Evolutionary conservation across 2,888 invertebrate species (phyloP).

Genomic region (Augiades crinisus): DNA sequence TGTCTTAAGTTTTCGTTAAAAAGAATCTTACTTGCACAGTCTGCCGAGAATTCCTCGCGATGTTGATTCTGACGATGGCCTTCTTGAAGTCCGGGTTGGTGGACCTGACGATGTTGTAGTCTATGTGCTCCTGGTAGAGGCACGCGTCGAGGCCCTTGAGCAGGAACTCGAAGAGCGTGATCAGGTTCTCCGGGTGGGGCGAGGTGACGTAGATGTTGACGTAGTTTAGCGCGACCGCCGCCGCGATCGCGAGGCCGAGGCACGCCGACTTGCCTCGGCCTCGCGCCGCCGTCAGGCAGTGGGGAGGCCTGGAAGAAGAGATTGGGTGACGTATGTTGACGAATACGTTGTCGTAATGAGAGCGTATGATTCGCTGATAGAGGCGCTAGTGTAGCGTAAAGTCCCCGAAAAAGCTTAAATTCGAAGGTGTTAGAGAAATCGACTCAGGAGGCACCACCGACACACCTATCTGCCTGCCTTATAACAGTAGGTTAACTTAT

Average conservation of each 20-base stretch:
- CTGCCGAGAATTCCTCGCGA: constrained; percentile 94
- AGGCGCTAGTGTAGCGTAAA: too few species aligned
- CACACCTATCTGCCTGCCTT: too few species aligned
- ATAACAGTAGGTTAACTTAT: too few species aligned
- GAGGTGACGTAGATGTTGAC: constrained; percentile 98
- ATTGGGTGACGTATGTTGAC: too few species aligned
- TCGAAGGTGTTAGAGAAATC: too few species aligned
- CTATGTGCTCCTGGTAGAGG: constrained; percentile 96
- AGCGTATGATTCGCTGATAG: too few species aligned
- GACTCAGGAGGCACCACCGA: too few species aligned
- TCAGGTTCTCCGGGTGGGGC: constrained; percentile 98
- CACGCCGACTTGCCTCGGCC: constrained; percentile 99
- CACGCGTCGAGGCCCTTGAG: constrained; percentile 97
- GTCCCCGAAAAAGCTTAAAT: too few species aligned
- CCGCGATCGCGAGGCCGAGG: constrained; percentile 94
- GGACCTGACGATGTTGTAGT: constrained; percentile 96
- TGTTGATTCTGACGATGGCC: constrained; percentile 95
- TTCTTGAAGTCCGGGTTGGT: constrained; percentile 98
- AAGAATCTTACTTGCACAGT: constrained; percentile 88
- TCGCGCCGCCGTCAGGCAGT: constrained; percentile 96
- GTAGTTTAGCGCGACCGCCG: constrained; percentile 91
- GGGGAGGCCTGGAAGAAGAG: constrained; percentile 86
- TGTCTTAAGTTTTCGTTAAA: not conserved
- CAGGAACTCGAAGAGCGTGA: constrained; percentile 98
- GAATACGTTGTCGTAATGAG: too few species aligned